phyloP scores from a whole-genome alignment of 2,797 vertebrate genomes.

The Pangasius krempfi region DNA sequence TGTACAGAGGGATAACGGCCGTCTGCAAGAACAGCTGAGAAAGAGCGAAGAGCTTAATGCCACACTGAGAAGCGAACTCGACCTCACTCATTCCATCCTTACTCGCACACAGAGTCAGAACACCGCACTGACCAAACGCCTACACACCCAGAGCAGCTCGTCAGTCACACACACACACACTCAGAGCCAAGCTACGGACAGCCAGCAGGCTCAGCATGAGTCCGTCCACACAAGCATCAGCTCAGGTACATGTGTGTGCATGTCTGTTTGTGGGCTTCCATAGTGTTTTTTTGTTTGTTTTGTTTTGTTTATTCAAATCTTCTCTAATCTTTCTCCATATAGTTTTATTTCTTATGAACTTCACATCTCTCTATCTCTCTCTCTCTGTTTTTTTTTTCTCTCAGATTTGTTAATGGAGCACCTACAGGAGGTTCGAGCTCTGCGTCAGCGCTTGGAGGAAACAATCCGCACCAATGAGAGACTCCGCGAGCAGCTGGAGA shows the following conservation, averaged over 20 bases:
- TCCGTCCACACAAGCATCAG: conserved; percentile 47
- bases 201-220: conserved; percentile 24
- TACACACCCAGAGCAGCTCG: conserved; percentile 8
- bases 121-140: background rate
- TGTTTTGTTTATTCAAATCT: too few species aligned
- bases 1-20: conserved; percentile 73
- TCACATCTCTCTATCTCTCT: background rate
- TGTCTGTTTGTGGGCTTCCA: background rate
- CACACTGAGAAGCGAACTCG: conserved; percentile 74
- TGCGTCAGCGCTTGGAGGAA: conserved; percentile 88
- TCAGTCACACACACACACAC: background rate
- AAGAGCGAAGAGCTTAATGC: conserved; percentile 73
- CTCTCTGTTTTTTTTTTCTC: background rate
- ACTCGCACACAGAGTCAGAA: conserved; percentile 28
- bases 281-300: background rate
- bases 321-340: background rate
- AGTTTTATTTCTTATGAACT: background rate
- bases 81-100: conserved; percentile 77
- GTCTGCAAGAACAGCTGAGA: conserved; percentile 75
- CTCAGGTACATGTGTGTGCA: conserved; percentile 62
- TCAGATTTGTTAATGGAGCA: conserved; percentile 89
- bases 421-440: conserved; percentile 87
- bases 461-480: conserved; percentile 91
- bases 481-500: conserved; percentile 89
- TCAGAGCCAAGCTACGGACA: background rate